Evolutionary conservation across 1,140 invertebrate species (phyloP), one percentile per base, ranked within the genome.

Genomic region (Drosophila burlai): DNA sequence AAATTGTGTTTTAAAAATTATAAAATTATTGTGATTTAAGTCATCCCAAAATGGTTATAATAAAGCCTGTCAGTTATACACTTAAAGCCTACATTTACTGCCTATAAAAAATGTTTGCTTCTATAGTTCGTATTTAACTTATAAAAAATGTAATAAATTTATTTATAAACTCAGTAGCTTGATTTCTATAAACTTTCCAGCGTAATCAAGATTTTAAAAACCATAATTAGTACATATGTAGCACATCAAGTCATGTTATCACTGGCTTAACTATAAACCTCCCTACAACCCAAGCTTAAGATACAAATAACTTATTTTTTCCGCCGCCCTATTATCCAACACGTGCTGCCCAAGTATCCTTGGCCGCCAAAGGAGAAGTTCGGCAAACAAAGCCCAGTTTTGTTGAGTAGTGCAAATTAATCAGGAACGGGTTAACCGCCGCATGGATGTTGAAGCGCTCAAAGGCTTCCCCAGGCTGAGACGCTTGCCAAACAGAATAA

Each of bases 371-470:
- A 36, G n/a, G 15, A 38, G 9, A 43, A 69, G 18, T 46, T 45
- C 18, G 18, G 4, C 16, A 49, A 59, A 42, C 69, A 59, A 49
- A 71, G n/a, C 31, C 67, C 16, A 29, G 42, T 15, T 40, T 59
- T 52, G 36, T 52, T 66, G 66, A 34, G 52, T 49, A 59, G 43
- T 43, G 69, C 18, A 73, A 83, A 83, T 83, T 83, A 87, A 83
- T 87, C 76, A 79, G 58, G 34, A 83, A 68, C 8, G 46, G 66
- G 52, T 63, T 76, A 63, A 69, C 62, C 31, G 47, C 47, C 18
- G n/a, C 26, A n/a, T 46, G 26, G 58, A 42, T 43, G 43, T 46
- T 42, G 29, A 50, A 42, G 49, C 24, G 59, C 72, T 71, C 57
- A 81, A 77, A 49, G 72, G 58, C 82, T 84, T 60, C 36, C 58